Evolutionary conservation across 1,140 invertebrate species (phyloP), one percentile per base, ranked within the genome.

Genomic region (Hylaeus volcanicus): DNA sequence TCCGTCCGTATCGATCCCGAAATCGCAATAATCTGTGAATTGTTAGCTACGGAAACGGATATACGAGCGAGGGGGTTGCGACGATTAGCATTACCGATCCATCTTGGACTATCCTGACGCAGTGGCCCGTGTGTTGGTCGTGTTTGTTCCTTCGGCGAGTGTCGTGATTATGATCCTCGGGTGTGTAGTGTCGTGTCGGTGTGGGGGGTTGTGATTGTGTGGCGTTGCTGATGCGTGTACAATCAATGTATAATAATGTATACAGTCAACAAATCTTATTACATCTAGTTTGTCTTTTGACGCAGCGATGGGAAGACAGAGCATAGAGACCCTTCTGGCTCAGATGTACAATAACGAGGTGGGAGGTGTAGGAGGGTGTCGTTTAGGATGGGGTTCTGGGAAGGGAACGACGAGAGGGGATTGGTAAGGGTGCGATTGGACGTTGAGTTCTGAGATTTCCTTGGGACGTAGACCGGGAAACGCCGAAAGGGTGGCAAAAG

Each of bases 221-320:
- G 66, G 82, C 82, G 80, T 80, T 72, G 84, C 63, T 81, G 86
- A 84, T 86, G 77, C 73, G 71, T 77, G 76, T 86, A 79, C 77
- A 82, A 86, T 86, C 80, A 81, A 82, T 86, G 83, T 86, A 88
- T 74, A 83, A 85, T 88, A 84, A 89, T 91, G 90, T 91, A 91
- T 91, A 93, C 92, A 93, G 90, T 93, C 90, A 93, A 93, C 90
- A 93, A 93, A 92, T 90, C 88, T 91, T 92, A 89, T 92, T 88
- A 88, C 82, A 92, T 91, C 92, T 93, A 92, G 89, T 91, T 93
- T 91, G 91, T 93, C 88, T 91, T 92, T 91, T 91, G 91, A 93
- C 91, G 91, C 89, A 93, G 92, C 91, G 88, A 91, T 92, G 92
- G 92, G 92, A 93, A 93, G 92, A 93, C 92, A 91, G 92, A 93